Evolutionary conservation across 2,888 invertebrate genomes (phyloP).

Genomic region (Aspidapion aeneum): DNA sequence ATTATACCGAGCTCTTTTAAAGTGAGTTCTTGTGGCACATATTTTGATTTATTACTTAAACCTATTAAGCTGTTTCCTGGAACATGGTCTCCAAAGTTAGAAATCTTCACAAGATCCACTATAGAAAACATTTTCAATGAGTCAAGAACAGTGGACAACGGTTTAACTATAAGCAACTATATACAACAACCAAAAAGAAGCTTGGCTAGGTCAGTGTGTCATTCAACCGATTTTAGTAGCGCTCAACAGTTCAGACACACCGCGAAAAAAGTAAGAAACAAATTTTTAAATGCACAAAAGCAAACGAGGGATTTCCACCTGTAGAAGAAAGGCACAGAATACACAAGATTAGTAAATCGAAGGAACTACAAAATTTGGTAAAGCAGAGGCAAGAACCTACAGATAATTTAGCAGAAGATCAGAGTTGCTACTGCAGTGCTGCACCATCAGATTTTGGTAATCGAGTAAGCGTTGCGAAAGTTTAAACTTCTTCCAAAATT

Average conservation of each 20-base stretch:
- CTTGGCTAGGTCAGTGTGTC: conserved; percentile 33
- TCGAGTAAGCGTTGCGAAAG: conserved; percentile 13
- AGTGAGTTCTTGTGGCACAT: conserved; percentile 56
- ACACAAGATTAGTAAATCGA: not conserved
- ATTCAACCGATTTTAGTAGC: conserved; percentile 33
- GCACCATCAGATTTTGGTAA: conserved; percentile 13
- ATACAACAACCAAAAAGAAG: conserved; percentile 16
- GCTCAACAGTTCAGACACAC: conserved; percentile 19
- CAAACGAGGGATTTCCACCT: conserved; percentile 32
- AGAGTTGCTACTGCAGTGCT: conserved; percentile 15
- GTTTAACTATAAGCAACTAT: conserved; percentile 44
- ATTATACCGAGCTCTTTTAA: conserved; percentile 59
- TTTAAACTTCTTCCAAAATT: conserved; percentile 2
- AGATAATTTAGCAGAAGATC: not conserved
- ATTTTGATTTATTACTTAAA: conserved; percentile 65
- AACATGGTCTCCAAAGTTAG: conserved; percentile 68
- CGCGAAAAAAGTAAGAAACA: conserved; percentile 21
- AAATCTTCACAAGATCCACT: conserved; percentile 63
- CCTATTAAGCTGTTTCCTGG: conserved; percentile 65
- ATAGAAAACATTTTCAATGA: conserved; percentile 57
- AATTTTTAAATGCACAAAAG: conserved; percentile 32
- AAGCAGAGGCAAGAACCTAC: not conserved
- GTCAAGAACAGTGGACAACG: conserved; percentile 42
- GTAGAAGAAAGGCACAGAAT: conserved; percentile 29
- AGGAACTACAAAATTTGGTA: not conserved